Evolutionary conservation across 2,797 vertebrate genomes (phyloP).

Genomic region (Lagorchestes hirsutus): DNA sequence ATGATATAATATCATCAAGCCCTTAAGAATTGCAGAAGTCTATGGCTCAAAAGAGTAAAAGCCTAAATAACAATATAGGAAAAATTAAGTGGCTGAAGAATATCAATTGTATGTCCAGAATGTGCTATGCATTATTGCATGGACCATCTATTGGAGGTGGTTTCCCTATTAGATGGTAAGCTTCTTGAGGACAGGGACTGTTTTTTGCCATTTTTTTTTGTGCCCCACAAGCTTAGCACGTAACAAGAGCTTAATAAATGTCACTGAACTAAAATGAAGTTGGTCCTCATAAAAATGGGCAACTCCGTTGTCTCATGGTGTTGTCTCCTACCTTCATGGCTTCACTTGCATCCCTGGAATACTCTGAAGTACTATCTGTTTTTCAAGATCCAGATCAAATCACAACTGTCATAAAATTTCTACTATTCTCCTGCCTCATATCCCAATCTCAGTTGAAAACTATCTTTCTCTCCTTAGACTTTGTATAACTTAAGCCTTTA

Average conservation of each 20-base stretch:
- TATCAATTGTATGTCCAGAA: neutral
- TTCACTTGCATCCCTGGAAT: neutral
- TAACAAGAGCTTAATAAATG: neutral
- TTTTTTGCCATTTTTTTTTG: neutral
- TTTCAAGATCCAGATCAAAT: neutral
- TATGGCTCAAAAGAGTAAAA: neutral
- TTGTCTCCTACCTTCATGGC: neutral
- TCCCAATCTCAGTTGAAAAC: neutral
- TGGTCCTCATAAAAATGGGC: neutral
- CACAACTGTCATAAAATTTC: neutral
- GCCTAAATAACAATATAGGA: neutral
- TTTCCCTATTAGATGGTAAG: neutral
- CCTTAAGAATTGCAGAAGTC: neutral
- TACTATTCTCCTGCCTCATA: neutral
- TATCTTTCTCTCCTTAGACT: neutral
- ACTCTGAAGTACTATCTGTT: neutral
- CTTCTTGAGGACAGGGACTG: neutral
- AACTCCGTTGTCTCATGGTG: neutral
- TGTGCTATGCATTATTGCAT: neutral
- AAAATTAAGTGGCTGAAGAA: neutral
- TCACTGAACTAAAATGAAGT: neutral
- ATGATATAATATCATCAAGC: neutral
- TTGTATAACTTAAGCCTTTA: neutral
- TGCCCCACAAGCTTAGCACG: neutral
- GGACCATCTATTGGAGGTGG: neutral